Base-by-base conservation (phyloP, 2,888 invertebrate genomes). In the Aquatica leii region DNA sequence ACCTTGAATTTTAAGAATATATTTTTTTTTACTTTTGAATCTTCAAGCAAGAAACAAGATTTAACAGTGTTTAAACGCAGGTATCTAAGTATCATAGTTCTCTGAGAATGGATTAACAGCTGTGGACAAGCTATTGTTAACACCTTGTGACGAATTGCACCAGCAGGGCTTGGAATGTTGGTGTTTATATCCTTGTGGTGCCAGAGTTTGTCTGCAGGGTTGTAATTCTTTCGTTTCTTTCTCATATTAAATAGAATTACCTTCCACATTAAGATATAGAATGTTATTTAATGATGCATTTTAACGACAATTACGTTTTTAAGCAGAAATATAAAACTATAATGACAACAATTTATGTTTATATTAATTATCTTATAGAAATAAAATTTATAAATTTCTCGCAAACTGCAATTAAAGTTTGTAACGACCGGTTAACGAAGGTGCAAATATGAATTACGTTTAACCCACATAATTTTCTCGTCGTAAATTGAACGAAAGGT, bases 101-200 rank as follows among this genome's bases (percentile, higher is more conserved):
- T 55, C 56, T 59, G 51, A 64, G 59, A 64, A 60, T 21, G 51
- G 59, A 64, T 62, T 64, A 64, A 55, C 59, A 64, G 52, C 64
- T 37, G 59, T 64, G 59, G 64, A 64, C 59, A 64, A 60, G 54
- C 55, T 55, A 67, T 67, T 67, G 67, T 67, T 67, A 67, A 67
- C 67, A 65, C 64, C 64, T 67, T 65, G 67, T 67, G 67, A 67
- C 67, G 67, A 67, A 67, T 67, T 67, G 62, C 64, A 64, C 50
- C 64, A 51, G 53, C 67, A 57, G 61, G 57, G 58, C 50, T 64
- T 61, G 67, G 67, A 67, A 67, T 67, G 67, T 55, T 56, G 64
- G 55, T 62, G 61, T 61, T 59, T 57, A 57, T 56, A 51, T 55
- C 61, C 40, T 35, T 52, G 41, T 51, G 61, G 55, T 55, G 51